phyloP scores from a whole-genome alignment of 2,113 vertebrate species.

The Hiodon alosoides region DNA sequence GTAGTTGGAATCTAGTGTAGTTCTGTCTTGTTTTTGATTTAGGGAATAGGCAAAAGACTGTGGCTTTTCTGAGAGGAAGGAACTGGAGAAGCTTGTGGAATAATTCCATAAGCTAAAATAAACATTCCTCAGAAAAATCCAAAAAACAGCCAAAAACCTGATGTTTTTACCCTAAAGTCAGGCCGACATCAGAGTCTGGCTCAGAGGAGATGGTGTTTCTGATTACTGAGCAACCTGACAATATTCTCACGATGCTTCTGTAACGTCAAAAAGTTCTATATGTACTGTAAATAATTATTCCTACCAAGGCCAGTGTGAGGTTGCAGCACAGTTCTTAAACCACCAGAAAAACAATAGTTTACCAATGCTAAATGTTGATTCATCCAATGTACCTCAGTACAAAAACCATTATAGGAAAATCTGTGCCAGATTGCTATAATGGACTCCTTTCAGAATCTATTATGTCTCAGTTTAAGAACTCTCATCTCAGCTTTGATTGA shows the following conservation, averaged over 20 bases:
- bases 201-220: not conserved
- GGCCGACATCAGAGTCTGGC: not conserved
- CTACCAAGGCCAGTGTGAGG: too few species aligned
- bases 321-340: not conserved
- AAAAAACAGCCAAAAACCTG: slow-evolving; percentile 16
- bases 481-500: not conserved
- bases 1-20: too few species aligned
- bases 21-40: not conserved
- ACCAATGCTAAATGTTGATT: not conserved
- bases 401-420: not conserved
- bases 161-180: slow-evolving; percentile 43
- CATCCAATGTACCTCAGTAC: not conserved
- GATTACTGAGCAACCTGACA: not conserved
- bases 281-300: too few species aligned
- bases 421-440: not conserved
- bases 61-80: not conserved
- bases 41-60: not conserved
- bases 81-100: not conserved
- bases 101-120: not conserved
- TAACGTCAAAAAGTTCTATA: slow-evolving; percentile 34
- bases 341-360: slow-evolving; percentile 3
- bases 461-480: not conserved
- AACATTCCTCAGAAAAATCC: slow-evolving; percentile 35
- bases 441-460: not conserved
- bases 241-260: slow-evolving; percentile 21